Base-by-base conservation (phyloP, 2,113 vertebrate species). In the Gila orcuttii region DNA sequence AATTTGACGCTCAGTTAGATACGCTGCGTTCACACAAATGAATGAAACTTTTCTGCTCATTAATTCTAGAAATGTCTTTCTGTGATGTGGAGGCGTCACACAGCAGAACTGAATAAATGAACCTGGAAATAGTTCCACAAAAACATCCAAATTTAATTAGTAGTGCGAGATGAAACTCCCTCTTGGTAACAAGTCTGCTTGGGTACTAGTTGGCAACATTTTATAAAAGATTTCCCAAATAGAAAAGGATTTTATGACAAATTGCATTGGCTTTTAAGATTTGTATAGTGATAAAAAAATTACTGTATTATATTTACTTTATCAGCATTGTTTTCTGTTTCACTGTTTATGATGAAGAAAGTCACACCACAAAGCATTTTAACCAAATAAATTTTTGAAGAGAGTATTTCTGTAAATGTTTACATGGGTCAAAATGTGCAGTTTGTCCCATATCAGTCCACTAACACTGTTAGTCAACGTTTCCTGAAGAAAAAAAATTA, bases 61-160 rank as follows among this genome's bases (percentile, higher is more conserved):
- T 74, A 74, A 74, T 47, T 36, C 19, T 71, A 36, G 9, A 69
- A 45, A 74, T 13, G 39, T 73, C 21, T 42, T 73, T 42, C 4
- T 73, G 69, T 73, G 39, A 74, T 74, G 21, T 74, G 23, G 39
- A 74, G 39, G 39, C 39, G 10, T n/a, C 11, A 5, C 21, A 45
- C 36, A n/a, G 69, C 39, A n/a, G 21, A 74, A n/a, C 39, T 74
- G 71, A 74, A 45, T 74, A 74, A 74, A 45, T 74, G 71, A 74
- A 73, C 19, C 39, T 23, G 36, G 69, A 45, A 45, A 74, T n/a
- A n/a, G 10, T 15, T 74, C 23, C 39, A 47, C 11, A 74, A 47
- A 74, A 45, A 25, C 71, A 74, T 36, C 23, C 71, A 7, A 13
- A 45, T 45, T 15, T 15, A 74, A 74, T 74, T 47, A 74, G 2